Base-by-base conservation (phyloP, 2,888 invertebrate genomes). In the Parthenolecanium corni region DNA sequence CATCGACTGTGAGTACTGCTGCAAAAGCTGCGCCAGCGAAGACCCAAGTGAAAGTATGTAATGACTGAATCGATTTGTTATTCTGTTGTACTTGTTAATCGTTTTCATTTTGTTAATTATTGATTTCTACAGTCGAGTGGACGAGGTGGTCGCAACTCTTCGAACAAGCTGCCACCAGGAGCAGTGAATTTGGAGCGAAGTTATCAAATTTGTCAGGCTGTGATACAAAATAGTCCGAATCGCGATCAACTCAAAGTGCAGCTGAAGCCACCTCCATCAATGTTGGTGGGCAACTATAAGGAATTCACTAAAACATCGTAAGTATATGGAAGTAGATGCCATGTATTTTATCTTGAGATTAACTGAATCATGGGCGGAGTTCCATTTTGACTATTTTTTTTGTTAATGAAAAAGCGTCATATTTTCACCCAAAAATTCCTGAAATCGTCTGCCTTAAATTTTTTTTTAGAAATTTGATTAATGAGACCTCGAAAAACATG, bases 211-310 rank as follows among this genome's bases (percentile, higher is more conserved):
- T 90, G 89, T 65, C 76, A 82, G 74, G 80, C 78, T 52, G 79
- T 81, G n/a, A 89, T 95, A 67, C 91, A 92, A 75, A 92, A 90
- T 74, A 93, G 91, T 72, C 90, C 90, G 0, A 92, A 92, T 76
- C 79, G 91, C 18, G 89, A 91, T 72, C 89, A 89, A 70, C 74
- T 91, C 52, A 82, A 87, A 64, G 86, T 86, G 4, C 91, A 91
- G 72, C 74, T 91, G 69, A 85, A 89, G 67, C 90, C 90, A 46
- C 90, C 90, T 14, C 89, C 90, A 2, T 85, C 88, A 65, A 77
- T 88, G 66, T 76, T 87, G 3, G 5, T 21, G 9, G 23, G 20
- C 20, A 31, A 31, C 9, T 11, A 51, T 44, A 66, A 65, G 47
- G 62, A 52, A 14, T 38, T 58, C 31, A 24, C 36, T 52, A 65